Conservation (phyloP, 1,140 invertebrate genomes). For the Caerostris darwini region DNA sequence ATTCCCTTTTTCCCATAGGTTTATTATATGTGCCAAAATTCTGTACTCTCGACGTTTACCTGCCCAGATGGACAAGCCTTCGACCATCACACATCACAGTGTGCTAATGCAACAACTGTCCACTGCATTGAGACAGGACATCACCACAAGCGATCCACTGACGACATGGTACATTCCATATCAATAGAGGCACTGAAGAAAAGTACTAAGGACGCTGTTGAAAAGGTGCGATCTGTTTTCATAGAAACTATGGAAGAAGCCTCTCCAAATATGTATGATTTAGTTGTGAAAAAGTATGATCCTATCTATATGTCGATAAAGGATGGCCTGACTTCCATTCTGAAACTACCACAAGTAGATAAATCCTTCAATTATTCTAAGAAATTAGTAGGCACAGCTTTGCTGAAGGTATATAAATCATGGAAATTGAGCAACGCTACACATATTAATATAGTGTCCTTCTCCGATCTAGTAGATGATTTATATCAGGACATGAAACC, state of each 20-base stretch:
- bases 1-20: not conserved
- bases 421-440: slow-evolving; percentile 46
- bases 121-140: not conserved
- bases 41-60: not conserved
- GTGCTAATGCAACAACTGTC: not conserved
- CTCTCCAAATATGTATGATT: not conserved
- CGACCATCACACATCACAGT: not conserved
- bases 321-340: not conserved
- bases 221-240: not conserved
- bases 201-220: not conserved
- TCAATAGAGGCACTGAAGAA: not conserved
- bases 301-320: not conserved
- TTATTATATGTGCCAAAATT: not conserved
- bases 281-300: not conserved
- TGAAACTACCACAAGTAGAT: not conserved
- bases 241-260: not conserved
- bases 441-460: slow-evolving; percentile 23
- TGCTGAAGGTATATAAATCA: slow-evolving; percentile 25
- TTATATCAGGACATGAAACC: slow-evolving; percentile 12
- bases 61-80: slow-evolving; percentile 24
- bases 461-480: slow-evolving; percentile 3
- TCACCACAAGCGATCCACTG: not conserved
- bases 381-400: not conserved
- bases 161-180: not conserved
- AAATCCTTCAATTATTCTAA: not conserved